Base-by-base conservation (phyloP, 2,888 invertebrate genomes). In the Philaethria dido region DNA sequence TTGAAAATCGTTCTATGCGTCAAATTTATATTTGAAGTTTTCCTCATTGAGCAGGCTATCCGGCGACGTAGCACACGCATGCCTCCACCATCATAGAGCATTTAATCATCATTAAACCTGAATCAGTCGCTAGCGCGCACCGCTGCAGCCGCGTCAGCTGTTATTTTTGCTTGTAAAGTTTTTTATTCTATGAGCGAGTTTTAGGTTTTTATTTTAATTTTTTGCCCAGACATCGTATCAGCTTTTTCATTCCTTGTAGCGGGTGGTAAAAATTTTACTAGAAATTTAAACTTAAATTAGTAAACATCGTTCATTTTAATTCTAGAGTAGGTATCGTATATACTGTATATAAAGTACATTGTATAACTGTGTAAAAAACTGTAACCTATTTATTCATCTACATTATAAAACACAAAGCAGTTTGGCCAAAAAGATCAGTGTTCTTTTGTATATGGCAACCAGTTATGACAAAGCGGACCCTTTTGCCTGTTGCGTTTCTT, bases 21-120 rank as follows among this genome's bases (percentile, higher is more conserved):
- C 42, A 59, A 65, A 59, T 25, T 55, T 64, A 36, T 54, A 16
- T 50, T 47, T 55, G 42, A 64, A 62, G 66, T 44, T 64, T 63
- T 52, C 48, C 60, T 63, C 54, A 63, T 66, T 20, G 52, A 60
- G 18, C 71, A 70, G 71, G 66, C 70, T 61, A 68, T 22, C 20
- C 22, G 67, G 72, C 64, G 66, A 54, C 57, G 57, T 45, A 67
- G 64, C 45, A 61, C 63, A 64, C 64, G 72, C 71, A 72, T 76
- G 73, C 72, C 75, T 80, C 83, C 81, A 86, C 90, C 85, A 92
- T 92, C 89, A 88, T 89, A 87, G 80, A 80, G 82, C 86, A 85
- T 88, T 92, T 92, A 92, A 92, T 92, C 92, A 89, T 90, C 86
- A 92, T 92, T 91, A 92, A 92, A 92, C 80, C 75, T 77, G 81